phyloP scores from a whole-genome alignment of 1,140 invertebrate genomes.

The Rhagoletis pomonella region DNA sequence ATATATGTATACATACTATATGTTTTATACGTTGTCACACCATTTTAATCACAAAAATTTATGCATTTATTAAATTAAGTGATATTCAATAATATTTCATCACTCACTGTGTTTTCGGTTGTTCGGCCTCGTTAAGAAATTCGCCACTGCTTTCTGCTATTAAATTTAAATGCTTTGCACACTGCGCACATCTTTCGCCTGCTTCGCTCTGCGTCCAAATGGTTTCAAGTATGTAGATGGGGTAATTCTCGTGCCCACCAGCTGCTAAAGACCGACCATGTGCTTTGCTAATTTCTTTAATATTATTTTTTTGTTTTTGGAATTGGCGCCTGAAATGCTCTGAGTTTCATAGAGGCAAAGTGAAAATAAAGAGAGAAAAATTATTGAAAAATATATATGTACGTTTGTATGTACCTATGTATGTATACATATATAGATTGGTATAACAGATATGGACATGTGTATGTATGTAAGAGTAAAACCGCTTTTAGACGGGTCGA shows the following conservation, averaged over 20 bases:
- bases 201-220: slow-evolving; percentile 3
- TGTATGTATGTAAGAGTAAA: no score
- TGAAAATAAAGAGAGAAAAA: no score
- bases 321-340: neutral
- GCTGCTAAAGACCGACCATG: neutral
- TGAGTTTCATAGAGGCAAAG: no score
- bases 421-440: neutral
- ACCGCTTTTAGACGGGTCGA: no score
- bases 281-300: neutral
- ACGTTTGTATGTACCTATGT: neutral
- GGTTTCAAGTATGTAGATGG: neutral
- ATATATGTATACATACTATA: no score
- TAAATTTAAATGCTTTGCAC: slow-evolving; percentile 35
- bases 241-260: neutral
- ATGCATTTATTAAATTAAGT: neutral
- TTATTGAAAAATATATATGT: no score
- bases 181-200: slow-evolving; percentile 20
- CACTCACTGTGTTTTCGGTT: slow-evolving; percentile 17
- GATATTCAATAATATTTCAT: neutral
- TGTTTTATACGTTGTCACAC: no score
- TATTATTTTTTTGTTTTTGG: neutral
- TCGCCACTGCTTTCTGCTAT: neutral
- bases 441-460: no score
- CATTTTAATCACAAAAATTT: neutral
- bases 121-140: neutral